Conservation (phyloP, 2,888 invertebrate genomes). For the Heteropelma amictum region DNA sequence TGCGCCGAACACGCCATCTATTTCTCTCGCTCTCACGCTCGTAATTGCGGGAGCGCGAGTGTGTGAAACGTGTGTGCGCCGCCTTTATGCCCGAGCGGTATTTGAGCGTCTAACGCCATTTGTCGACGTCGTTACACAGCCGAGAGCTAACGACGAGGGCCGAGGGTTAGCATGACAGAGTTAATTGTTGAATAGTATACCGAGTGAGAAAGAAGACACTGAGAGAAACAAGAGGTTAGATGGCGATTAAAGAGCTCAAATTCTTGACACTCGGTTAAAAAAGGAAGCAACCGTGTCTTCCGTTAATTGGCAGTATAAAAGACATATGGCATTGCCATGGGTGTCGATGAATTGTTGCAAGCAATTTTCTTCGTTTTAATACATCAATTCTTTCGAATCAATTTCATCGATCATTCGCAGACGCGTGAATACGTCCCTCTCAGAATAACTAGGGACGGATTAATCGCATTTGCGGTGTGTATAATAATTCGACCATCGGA, state of each 20-base stretch:
- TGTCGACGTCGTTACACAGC: constrained; percentile 49
- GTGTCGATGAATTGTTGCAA: no score
- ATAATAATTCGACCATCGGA: no score
- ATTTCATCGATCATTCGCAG: no score
- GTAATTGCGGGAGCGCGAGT: neutral
- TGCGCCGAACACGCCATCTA: constrained; percentile 27
- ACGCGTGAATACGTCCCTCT: no score
- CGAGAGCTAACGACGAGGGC: constrained; percentile 52
- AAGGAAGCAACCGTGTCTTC: no score
- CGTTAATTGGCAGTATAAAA: no score
- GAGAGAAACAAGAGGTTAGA: neutral
- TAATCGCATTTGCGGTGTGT: no score
- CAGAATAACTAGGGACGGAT: no score
- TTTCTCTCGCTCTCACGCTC: constrained; percentile 4
- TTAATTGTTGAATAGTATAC: constrained; percentile 47
- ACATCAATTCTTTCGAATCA: no score
- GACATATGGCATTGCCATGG: no score
- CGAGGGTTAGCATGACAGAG: constrained; percentile 52
- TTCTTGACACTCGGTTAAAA: no score
- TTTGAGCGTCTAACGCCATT: constrained; percentile 44
- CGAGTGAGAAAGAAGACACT: neutral
- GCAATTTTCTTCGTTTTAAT: no score
- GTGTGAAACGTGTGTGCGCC: neutral
- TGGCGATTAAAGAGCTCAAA: neutral
- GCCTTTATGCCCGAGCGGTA: neutral